Base-by-base conservation (phyloP, 53 echinoderm and acorn worm genomes). In the Arbacia lixula region DNA sequence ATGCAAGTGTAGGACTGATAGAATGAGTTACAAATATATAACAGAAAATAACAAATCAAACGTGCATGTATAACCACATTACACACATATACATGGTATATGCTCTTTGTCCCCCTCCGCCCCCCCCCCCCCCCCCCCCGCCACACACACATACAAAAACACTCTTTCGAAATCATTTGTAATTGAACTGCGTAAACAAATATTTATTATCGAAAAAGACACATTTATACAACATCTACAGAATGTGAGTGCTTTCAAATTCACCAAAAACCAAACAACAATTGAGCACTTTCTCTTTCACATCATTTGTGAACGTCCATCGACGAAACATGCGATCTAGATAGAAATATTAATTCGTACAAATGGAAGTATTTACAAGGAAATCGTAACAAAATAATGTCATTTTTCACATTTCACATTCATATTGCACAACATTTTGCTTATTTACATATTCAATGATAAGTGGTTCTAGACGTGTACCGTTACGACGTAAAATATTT, bases 371-470 rank as follows among this genome's bases (percentile, higher is more conserved):
- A 75, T 75, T 30, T 75, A 75, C 75, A 75, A 2, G 21, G 46
- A 75, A 75, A 21, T 3, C 53, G 75, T 75, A 75, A 75, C 53
- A 75, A 75, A 75, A 75, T 75, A 75, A 53, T 75, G 52, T 75
- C 28, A 42, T 75, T 75, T 75, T 53, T 31, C 52, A 52, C 52
- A 53, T 51, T 75, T 75, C 75, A 75, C 75, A 75, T 53, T 28
- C 31, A 50, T 53, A 75, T 75, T 52, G 54, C 54, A 53, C 75
- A 75, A 71, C 28, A 14, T 10, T 56, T 14, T 56, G 5, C 9
- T 19, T 75, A 75, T 75, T 53, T 75, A 75, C 75, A 75, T 53
- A 52, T 53, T 8, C 14, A 72, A 12, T 68, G 10, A 32, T n/a
- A n/a, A n/a, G n/a, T n/a, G n/a, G n/a, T n/a, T n/a, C n/a, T n/a